Evolutionary conservation across 2,888 invertebrate species (phyloP), one percentile per base, ranked within the genome.

Genomic region (Tribolium freemani): DNA sequence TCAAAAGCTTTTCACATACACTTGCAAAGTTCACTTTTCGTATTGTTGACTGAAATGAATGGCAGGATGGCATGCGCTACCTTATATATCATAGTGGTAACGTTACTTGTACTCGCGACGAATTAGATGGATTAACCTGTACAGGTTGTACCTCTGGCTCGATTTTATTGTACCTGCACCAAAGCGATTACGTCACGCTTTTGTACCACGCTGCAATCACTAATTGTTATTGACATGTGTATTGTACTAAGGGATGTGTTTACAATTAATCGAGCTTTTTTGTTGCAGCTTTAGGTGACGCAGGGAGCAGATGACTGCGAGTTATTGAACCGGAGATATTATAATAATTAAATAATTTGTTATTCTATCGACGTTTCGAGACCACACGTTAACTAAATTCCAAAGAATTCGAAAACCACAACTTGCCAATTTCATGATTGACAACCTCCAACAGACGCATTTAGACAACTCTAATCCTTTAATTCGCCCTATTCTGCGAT

Each of bases 161-260:
- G 56, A 54, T 51, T 44, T 53, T 44, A 67, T 67, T 67, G 67
- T 67, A 16, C 16, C 16, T 16, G 16, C 21, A 13, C 48, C 16
- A 44, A 30, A 21, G 57, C 31, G n/a, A 16, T 70, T 61, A 63
- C 69, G 69, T 70, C 69, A 70, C 26, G 63, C 60, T 63, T 69
- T 70, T 69, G 61, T 69, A 46, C 13, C 30, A 11, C 53, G 44
- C 20, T 46, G 46, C 48, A 10, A 51, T 13, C 38, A 30, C 38
- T 53, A 60, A 69, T 68, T 70, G 69, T 50, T 56, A 70, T 56
- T 70, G 69, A 30, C 69, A 69, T 61, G 54, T 69, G 61, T 69
- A 13, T 56, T 26, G 3, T 11, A 21, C 20, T 51, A 51, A 20
- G 54, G 13, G 54, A 58, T 58, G 57, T 58, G 44, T 58, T 13